Base-by-base conservation (phyloP, 2,113 vertebrate species). In the Pelusios castaneus region DNA sequence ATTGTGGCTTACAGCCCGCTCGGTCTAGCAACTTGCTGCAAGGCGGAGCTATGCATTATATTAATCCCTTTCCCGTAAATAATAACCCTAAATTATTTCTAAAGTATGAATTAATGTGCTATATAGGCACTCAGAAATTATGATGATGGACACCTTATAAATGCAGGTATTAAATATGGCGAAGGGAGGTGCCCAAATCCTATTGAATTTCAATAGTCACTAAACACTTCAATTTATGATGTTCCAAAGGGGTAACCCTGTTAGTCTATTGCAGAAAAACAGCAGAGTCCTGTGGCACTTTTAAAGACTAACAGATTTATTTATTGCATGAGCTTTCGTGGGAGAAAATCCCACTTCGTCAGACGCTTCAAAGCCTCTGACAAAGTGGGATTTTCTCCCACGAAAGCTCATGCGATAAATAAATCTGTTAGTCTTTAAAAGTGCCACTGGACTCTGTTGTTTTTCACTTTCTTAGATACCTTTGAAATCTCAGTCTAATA, bases 41-140 rank as follows among this genome's bases (percentile, higher is more conserved):
- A 34, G 41, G 22, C 10, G 51, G 4, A 73, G 27, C 45, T 81
- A 34, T 7, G 77, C 81, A 10, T 7, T 21, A 14, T 25, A 8
- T 55, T 54, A 55, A 12, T 21, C 47, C 73, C 56, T 24, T 11
- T 76, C 17, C 78, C 60, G 25, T 41, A 51, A 55, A 25, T 38
- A 6, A 4, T 8, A 80, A 29, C 47, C 11, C 8, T 2, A 0
- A 0, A 0, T 0, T 8, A 31, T 5, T n/a, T n/a, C 63, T 10
- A 1, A 51, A 27, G 31, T 49, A 9, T 14, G 24, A 45, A 75
- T n/a, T 1, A 58, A 76, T 22, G 11, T 63, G 1, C 0, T 0
- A 45, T 49, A 34, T 0, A 0, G 1, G 43, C 43, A 43, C 41
- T 24, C 9, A 8, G 76, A 10, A 16, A 8, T 0, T 0, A 43